A percentile compares a stretch with the other conserved stretches of the same genome.
Conservation (phyloP, 2,797 vertebrate genomes). For the Siniperca scherzeri region DNA sequence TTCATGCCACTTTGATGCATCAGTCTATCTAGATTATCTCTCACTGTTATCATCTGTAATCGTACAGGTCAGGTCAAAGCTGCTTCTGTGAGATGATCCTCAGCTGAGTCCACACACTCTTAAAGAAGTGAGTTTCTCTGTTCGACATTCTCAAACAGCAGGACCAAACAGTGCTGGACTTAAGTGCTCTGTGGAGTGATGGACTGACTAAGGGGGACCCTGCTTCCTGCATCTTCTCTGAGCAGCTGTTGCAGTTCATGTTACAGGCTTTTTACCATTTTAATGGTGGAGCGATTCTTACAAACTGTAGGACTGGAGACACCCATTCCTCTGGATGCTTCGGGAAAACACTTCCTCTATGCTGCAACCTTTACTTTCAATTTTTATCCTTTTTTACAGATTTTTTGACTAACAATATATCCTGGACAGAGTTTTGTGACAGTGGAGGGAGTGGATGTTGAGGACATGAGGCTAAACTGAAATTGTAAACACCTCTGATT, state of each 20-base stretch:
- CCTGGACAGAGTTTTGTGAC: slow-evolving; percentile 41
- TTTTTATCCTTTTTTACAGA: slow-evolving; percentile 2
- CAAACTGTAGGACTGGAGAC: slow-evolving; percentile 43
- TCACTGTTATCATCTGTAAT: slow-evolving; percentile 44
- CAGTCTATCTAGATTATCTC: slow-evolving; percentile 38
- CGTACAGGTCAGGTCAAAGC: slow-evolving; percentile 56
- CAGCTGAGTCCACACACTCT: slow-evolving; percentile 43
- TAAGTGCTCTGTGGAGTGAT: slow-evolving; percentile 48
- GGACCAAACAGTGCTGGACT: slow-evolving; percentile 58
- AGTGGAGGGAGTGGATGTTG: slow-evolving; percentile 35
- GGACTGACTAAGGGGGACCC: slow-evolving; percentile 47
- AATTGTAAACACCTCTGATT: slow-evolving; percentile 38
- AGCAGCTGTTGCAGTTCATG: slow-evolving; percentile 28
- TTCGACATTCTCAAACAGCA: slow-evolving; percentile 31
- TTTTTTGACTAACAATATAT: slow-evolving; percentile 11
- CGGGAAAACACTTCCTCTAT: slow-evolving; percentile 4
- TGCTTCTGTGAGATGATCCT: slow-evolving; percentile 40
- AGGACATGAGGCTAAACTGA: slow-evolving; percentile 40
- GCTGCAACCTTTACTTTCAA: slow-evolving; percentile 6
- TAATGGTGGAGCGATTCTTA: slow-evolving; percentile 25
- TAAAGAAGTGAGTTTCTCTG: slow-evolving; percentile 36
- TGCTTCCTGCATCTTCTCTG: slow-evolving; percentile 53
- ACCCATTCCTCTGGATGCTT: slow-evolving; percentile 42
- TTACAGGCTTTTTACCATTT: slow-evolving; percentile 27
- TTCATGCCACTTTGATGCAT: slow-evolving; percentile 43